phyloP scores from a whole-genome alignment of 1,140 invertebrate genomes.

The Cherax quadricarinatus region DNA sequence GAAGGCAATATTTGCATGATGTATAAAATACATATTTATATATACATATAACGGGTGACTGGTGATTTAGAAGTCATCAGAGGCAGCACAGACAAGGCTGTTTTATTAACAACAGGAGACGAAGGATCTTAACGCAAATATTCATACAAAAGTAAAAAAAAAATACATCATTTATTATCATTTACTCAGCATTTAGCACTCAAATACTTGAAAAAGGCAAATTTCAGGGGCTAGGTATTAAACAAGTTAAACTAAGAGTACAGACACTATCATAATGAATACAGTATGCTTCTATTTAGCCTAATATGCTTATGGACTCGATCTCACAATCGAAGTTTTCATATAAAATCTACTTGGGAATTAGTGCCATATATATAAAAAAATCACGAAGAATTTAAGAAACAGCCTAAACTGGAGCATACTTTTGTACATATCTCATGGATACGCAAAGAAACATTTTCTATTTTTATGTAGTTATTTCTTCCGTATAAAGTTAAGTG shows the following conservation, averaged over 20 bases:
- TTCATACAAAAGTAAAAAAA: background rate
- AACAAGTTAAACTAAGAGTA: conserved; percentile 36
- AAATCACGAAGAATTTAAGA: too few relatives aligned
- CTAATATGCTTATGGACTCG: background rate
- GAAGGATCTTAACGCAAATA: too few relatives aligned
- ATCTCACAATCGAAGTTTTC: too few relatives aligned
- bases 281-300: conserved; percentile 29
- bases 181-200: conserved; percentile 34
- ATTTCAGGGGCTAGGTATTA: conserved; percentile 45
- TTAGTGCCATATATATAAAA: too few relatives aligned
- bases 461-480: conserved; percentile 65
- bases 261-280: conserved; percentile 5
- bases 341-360: too few relatives aligned
- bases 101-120: too few relatives aligned
- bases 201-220: conserved; percentile 15
- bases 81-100: too few relatives aligned
- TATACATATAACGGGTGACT: too few relatives aligned
- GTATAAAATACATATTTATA: too few relatives aligned
- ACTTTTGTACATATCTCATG: conserved; percentile 46
- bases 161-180: background rate
- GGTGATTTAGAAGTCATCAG: too few relatives aligned
- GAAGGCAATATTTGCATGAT: too few relatives aligned
- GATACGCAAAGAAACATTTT: conserved; percentile 63
- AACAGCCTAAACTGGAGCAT: conserved; percentile 37
- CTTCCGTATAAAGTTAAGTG: conserved; percentile 50